Evolutionary conservation across 2,797 vertebrate species (phyloP).

Genomic region (Spinus olivaceus): DNA sequence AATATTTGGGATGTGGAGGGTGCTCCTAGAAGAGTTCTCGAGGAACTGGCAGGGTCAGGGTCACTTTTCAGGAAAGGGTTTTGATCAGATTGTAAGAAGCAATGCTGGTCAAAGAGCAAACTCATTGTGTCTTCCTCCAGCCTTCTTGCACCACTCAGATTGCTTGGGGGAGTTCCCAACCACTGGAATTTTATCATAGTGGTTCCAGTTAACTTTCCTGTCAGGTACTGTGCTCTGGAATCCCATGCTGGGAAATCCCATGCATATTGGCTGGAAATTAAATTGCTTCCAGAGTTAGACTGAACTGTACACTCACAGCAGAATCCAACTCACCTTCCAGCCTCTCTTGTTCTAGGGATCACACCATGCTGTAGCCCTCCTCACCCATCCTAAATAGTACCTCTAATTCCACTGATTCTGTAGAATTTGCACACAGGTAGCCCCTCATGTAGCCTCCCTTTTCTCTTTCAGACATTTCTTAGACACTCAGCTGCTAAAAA

Average conservation of each 20-base stretch:
- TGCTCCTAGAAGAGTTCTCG: neutral
- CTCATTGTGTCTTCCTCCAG: neutral
- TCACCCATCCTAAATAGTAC: neutral
- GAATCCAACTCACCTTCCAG: neutral
- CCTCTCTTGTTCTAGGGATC: neutral
- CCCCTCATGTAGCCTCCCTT: neutral
- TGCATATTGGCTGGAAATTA: neutral
- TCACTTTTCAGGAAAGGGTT: neutral
- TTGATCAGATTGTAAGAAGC: neutral
- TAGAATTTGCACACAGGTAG: neutral
- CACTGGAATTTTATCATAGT: neutral
- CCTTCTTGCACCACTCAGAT: neutral
- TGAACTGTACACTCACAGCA: neutral
- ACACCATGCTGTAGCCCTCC: neutral
- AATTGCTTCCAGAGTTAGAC: neutral
- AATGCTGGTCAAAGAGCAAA: neutral
- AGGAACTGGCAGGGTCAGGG: neutral
- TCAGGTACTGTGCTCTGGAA: neutral
- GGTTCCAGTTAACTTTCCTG: neutral
- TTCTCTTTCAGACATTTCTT: neutral
- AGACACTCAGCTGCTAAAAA: neutral
- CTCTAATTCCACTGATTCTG: neutral
- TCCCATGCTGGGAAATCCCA: too few relatives aligned
- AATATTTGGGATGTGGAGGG: neutral
- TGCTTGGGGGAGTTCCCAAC: neutral